These are phyloP conservation scores for Vanessa atalanta DNA, from an alignment of 1,140 invertebrate genomes.

Conservation along the genomic window DNA sequence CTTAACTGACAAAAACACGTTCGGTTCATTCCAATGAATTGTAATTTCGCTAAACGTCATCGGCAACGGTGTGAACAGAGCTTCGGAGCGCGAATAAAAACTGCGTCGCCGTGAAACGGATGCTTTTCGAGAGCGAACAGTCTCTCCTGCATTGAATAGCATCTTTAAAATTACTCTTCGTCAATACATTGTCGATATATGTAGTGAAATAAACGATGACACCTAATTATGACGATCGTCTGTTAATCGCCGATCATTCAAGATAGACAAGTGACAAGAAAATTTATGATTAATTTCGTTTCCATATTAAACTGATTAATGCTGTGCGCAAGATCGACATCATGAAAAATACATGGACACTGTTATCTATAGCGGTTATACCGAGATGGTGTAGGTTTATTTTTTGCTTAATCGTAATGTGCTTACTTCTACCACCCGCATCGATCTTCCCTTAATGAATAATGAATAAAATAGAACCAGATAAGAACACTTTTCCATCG, in stretches of 20 bases:
- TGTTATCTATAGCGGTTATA: constrained; percentile 50
- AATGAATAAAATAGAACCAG: constrained; percentile 55
- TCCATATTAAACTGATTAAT: constrained; percentile 39
- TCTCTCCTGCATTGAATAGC: constrained; percentile 7
- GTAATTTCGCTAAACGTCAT: constrained; percentile 64
- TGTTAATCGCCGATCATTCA: constrained; percentile 13
- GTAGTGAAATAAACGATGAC: not conserved
- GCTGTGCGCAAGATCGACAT: constrained; percentile 30
- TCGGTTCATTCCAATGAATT: constrained; percentile 47
- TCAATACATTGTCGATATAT: not conserved
- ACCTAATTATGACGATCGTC: not conserved
- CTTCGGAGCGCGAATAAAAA: constrained; percentile 66
- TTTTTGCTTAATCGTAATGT: constrained; percentile 54
- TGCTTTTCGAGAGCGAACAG: constrained; percentile 18
- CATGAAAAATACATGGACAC: constrained; percentile 50
- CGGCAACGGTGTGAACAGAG: constrained; percentile 65
- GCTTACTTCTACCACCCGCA: constrained; percentile 59
- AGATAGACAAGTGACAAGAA: constrained; percentile 35
- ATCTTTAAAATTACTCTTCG: not conserved
- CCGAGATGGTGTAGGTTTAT: constrained; percentile 37
- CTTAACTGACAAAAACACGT: constrained; percentile 45
- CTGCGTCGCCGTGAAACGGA: constrained; percentile 43
- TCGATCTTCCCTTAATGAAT: constrained; percentile 57
- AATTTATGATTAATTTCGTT: constrained; percentile 42
- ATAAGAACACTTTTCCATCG: constrained; percentile 47